phyloP scores from a whole-genome alignment of 2,888 invertebrate genomes.

The Cheilosia variabilis region DNA sequence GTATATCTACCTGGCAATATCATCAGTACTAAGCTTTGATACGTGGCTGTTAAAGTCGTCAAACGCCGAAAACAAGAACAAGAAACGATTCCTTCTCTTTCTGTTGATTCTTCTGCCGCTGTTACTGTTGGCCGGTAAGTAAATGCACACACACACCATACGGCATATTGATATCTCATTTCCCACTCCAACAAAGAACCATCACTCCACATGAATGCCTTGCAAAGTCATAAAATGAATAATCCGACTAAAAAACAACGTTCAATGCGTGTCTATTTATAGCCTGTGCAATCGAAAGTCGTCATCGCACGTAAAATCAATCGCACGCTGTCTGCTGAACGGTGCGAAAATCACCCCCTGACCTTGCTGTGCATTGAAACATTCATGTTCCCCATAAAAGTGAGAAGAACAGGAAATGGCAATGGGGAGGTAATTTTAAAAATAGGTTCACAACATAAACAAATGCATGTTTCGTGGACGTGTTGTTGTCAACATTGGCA shows the following conservation, averaged over 20 bases:
- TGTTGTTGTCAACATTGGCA: slow-evolving; percentile 13
- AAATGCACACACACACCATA: slow-evolving; percentile 15
- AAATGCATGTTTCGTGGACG: slow-evolving; percentile 24
- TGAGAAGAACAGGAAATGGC: slow-evolving; percentile 20
- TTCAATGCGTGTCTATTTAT: slow-evolving; percentile 54
- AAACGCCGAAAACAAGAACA: slow-evolving; percentile 79
- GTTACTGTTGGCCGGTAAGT: slow-evolving; percentile 86
- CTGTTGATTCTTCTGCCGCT: slow-evolving; percentile 85
- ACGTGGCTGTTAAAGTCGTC: slow-evolving; percentile 81
- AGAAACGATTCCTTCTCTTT: slow-evolving; percentile 81
- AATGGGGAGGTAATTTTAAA: slow-evolving; percentile 22
- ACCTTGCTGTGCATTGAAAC: slow-evolving; percentile 49
- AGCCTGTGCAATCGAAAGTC: slow-evolving; percentile 14
- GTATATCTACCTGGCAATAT: slow-evolving; percentile 80
- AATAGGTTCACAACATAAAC: slow-evolving; percentile 49
- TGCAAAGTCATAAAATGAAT: slow-evolving; percentile 68
- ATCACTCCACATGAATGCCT: slow-evolving; percentile 1
- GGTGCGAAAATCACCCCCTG: slow-evolving; percentile 50
- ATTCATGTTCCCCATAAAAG: slow-evolving; percentile 23
- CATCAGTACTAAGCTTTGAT: slow-evolving; percentile 81
- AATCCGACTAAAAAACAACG: slow-evolving; percentile 32
- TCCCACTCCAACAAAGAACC: slow-evolving; percentile 10
- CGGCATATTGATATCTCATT: slow-evolving; percentile 4
- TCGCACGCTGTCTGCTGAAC: slow-evolving; percentile 6
- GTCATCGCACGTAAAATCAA: slow-evolving; percentile 37